Conservation (phyloP, 2,888 invertebrate species). For the Eupithecia exiguata region DNA sequence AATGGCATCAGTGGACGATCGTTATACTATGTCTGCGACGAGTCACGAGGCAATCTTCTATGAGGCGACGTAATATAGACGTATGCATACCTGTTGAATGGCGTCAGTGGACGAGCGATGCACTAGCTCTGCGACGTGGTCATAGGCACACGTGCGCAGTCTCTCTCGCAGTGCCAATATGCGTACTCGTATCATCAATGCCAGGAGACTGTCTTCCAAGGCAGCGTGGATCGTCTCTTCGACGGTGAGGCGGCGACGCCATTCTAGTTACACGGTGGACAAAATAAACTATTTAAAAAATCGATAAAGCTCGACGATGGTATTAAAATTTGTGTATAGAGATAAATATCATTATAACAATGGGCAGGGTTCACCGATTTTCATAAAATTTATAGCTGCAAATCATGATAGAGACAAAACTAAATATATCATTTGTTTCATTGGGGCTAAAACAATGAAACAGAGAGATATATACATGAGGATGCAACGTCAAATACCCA, state of each 20-base stretch:
- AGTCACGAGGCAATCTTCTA: conserved; percentile 54
- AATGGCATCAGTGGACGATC: conserved; percentile 69
- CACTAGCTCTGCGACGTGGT: conserved; percentile 65
- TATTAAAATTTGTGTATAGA: neutral
- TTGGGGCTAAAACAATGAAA: neutral
- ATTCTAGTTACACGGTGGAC: conserved; percentile 55
- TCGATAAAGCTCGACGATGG: neutral
- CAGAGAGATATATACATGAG: neutral
- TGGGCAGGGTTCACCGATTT: neutral
- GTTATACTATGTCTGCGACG: conserved; percentile 64
- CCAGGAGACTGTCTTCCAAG: conserved; percentile 53
- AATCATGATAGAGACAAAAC: neutral
- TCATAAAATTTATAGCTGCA: neutral
- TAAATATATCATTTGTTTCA: neutral
- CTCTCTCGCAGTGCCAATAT: conserved; percentile 68
- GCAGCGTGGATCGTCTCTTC: conserved; percentile 44
- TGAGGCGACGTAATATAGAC: neutral
- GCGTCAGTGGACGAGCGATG: conserved; percentile 72
- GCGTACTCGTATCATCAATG: conserved; percentile 62
- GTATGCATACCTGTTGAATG: conserved; percentile 64
- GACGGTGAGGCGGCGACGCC: conserved; percentile 58
- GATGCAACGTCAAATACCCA: neutral
- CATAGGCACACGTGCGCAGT: conserved; percentile 63
- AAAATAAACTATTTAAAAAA: neutral
- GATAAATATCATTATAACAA: neutral